These are phyloP conservation scores for Eupeodes corollae DNA, from an alignment of 1,140 invertebrate genomes.

Conservation along the genomic window DNA sequence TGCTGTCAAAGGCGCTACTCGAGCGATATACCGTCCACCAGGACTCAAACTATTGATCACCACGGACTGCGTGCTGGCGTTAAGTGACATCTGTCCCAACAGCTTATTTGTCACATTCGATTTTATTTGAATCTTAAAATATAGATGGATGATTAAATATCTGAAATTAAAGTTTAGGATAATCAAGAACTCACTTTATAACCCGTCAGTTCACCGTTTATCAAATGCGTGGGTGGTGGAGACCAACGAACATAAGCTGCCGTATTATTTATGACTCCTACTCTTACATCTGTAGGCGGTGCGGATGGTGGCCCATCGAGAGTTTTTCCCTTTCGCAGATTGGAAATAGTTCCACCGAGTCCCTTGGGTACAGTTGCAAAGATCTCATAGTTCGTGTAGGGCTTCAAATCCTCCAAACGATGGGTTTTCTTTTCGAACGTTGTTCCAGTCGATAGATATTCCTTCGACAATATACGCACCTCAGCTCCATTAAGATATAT, in stretches of 20 bases:
- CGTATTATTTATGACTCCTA: slow-evolving; percentile 64
- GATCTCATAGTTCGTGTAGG: slow-evolving; percentile 63
- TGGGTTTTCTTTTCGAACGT: slow-evolving; percentile 46
- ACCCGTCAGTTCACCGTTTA: slow-evolving; percentile 67
- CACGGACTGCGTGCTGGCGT: slow-evolving; percentile 49
- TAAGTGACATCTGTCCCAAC: slow-evolving; percentile 52
- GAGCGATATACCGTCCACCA: slow-evolving; percentile 50
- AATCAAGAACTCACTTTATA: slow-evolving; percentile 50
- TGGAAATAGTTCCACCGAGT: slow-evolving; percentile 54
- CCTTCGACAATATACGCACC: slow-evolving; percentile 21
- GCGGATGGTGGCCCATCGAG: slow-evolving; percentile 52
- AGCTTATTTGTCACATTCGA: slow-evolving; percentile 48
- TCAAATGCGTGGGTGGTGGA: slow-evolving; percentile 55
- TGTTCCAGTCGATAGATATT: slow-evolving; percentile 47
- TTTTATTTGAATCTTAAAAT: slow-evolving; percentile 51
- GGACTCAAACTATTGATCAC: slow-evolving; percentile 50
- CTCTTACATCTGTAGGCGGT: slow-evolving; percentile 60
- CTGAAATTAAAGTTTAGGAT: neutral
- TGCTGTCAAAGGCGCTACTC: slow-evolving; percentile 52
- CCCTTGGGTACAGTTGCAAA: slow-evolving; percentile 61
- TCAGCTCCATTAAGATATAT: neutral
- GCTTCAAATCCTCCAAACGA: slow-evolving; percentile 52
- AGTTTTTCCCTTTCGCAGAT: slow-evolving; percentile 39
- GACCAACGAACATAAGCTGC: slow-evolving; percentile 66
- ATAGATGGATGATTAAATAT: neutral